These are phyloP conservation scores for Tiphia femorata DNA, from an alignment of 2,888 invertebrate species.

Conservation along the genomic window DNA sequence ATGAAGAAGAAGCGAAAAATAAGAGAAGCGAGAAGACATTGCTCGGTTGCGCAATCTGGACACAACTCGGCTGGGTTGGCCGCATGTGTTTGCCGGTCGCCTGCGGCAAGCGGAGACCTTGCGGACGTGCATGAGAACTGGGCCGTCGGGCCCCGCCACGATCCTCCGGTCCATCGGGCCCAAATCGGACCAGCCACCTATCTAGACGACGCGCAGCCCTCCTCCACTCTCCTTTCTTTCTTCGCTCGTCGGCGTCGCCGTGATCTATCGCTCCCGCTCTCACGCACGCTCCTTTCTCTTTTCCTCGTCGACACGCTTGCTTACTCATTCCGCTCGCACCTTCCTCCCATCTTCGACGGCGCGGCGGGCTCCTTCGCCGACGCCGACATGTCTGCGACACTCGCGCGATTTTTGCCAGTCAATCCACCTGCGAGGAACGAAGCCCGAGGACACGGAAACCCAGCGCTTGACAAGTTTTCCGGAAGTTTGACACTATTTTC, in stretches of 20 bases:
- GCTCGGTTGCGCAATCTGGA: constrained; percentile 56
- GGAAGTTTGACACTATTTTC: too few relatives aligned
- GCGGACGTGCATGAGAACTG: constrained; percentile 66
- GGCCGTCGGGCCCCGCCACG: constrained; percentile 53
- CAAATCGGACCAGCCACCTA: constrained; percentile 41
- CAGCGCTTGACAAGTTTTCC: too few relatives aligned
- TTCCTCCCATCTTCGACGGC: neutral
- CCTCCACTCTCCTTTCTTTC: too few relatives aligned
- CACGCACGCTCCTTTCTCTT: neutral
- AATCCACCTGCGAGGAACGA: too few relatives aligned
- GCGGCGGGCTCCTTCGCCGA: neutral
- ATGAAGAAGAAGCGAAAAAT: constrained; percentile 19
- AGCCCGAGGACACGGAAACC: too few relatives aligned
- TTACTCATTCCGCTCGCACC: neutral
- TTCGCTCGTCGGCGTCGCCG: too few relatives aligned
- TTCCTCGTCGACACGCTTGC: neutral
- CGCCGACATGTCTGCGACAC: constrained; percentile 3
- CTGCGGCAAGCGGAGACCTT: constrained; percentile 62
- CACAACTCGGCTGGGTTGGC: constrained; percentile 41
- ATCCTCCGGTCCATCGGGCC: constrained; percentile 45
- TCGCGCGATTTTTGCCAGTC: too few relatives aligned
- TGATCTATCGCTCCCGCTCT: too few relatives aligned
- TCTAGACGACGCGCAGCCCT: constrained; percentile 21
- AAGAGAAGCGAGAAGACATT: constrained; percentile 32
- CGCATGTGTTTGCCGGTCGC: constrained; percentile 55